Conservation (phyloP, 2,113 vertebrate genomes). For the Gymnarchus niloticus region DNA sequence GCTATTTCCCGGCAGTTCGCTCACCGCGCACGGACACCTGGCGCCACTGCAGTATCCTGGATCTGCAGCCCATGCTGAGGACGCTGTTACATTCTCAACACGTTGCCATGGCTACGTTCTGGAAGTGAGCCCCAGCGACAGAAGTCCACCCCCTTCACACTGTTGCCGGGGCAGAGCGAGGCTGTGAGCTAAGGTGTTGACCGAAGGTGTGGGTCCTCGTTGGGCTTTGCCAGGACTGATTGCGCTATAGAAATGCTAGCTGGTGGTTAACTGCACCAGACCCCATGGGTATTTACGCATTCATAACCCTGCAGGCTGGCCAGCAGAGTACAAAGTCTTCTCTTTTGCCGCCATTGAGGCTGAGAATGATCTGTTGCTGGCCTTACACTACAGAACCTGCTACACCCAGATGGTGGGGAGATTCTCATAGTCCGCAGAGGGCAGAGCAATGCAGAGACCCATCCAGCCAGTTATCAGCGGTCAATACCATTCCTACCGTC, state of each 20-base stretch:
- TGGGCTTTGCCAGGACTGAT: constrained; percentile 50
- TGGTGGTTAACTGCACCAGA: neutral
- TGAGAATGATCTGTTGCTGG: neutral
- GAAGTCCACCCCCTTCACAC: too few relatives aligned
- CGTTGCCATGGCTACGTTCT: neutral
- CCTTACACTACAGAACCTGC: neutral
- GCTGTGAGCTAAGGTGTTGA: constrained; percentile 53
- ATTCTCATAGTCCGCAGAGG: neutral
- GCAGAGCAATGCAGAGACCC: neutral
- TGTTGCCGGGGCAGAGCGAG: constrained; percentile 35
- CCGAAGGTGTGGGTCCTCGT: constrained; percentile 52
- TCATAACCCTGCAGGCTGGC: neutral
- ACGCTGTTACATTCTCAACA: neutral
- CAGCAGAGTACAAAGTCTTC: neutral
- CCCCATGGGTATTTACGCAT: neutral
- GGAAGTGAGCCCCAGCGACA: too few relatives aligned
- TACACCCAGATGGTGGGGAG: neutral
- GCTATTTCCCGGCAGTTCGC: neutral
- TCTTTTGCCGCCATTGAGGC: neutral
- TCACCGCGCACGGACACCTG: neutral
- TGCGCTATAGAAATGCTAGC: constrained; percentile 44
- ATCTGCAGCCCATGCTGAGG: neutral
- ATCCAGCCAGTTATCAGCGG: neutral
- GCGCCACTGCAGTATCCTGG: too few relatives aligned
- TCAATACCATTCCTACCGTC: neutral